These are phyloP conservation scores for Galago senegalensis DNA, from an alignment of 2,797 vertebrate genomes.

Conservation along the genomic window DNA sequence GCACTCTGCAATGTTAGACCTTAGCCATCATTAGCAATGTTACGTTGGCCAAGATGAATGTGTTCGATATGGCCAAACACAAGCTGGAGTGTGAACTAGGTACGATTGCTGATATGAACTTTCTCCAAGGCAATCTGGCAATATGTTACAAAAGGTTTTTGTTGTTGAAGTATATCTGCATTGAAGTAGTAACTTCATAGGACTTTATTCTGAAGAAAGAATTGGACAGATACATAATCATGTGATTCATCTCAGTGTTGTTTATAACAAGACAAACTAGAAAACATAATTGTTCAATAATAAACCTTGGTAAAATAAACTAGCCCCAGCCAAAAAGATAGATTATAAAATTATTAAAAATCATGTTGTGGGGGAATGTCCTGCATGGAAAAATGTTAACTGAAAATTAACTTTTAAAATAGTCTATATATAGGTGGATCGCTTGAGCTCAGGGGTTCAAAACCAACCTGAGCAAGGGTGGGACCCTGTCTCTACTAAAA, in stretches of 20 bases:
- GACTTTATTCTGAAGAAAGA: constrained; percentile 48
- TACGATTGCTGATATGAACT: not conserved
- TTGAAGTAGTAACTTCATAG: not conserved
- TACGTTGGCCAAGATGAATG: not conserved
- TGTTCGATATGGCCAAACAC: not conserved
- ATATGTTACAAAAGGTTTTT: not conserved
- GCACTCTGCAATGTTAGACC: not conserved
- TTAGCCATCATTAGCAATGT: not conserved
- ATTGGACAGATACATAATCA: not conserved
- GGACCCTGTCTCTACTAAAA: too few relatives aligned
- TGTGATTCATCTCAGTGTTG: not conserved
- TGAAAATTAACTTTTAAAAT: constrained; percentile 54
- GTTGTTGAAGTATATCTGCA: not conserved
- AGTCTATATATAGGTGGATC: not conserved
- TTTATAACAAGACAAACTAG: not conserved
- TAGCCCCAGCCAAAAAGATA: not conserved
- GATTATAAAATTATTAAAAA: constrained; percentile 19
- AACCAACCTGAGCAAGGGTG: too few relatives aligned
- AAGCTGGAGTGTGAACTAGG: not conserved
- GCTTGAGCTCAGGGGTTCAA: too few relatives aligned
- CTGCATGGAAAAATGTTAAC: not conserved
- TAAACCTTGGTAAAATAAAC: not conserved
- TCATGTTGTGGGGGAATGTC: not conserved
- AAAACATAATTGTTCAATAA: not conserved
- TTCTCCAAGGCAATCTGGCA: not conserved